These are phyloP conservation scores for Nymphalis polychloros DNA, from an alignment of 2,888 invertebrate species.

Conservation along the genomic window DNA sequence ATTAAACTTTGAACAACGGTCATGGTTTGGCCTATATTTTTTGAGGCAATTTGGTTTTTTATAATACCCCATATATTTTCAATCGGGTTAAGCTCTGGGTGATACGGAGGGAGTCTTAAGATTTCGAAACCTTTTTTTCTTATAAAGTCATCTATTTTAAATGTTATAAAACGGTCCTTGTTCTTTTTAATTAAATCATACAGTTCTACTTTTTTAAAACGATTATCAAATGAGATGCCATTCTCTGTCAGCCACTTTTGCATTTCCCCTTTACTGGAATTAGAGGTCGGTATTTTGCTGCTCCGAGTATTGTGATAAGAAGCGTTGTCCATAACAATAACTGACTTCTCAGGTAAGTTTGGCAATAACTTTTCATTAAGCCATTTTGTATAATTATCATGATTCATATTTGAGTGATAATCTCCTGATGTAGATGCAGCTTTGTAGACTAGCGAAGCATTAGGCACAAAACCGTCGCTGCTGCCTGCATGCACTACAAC, in stretches of 20 bases:
- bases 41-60: conserved; percentile 35
- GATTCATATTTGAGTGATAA: conserved; percentile 3
- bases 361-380: neutral
- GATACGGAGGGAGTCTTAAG: conserved; percentile 34
- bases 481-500: neutral
- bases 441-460: conserved; percentile 2
- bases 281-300: neutral
- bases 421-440: neutral
- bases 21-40: conserved; percentile 32
- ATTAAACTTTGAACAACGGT: conserved; percentile 5
- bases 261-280: neutral
- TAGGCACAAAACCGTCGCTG: conserved; percentile 2
- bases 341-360: conserved; percentile 1
- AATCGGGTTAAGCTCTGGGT: conserved; percentile 37
- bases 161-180: conserved; percentile 25
- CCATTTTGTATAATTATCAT: conserved; percentile 1
- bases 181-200: conserved; percentile 31
- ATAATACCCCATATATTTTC: conserved; percentile 39
- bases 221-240: conserved; percentile 4
- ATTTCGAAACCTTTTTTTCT: conserved; percentile 34
- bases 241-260: conserved; percentile 26
- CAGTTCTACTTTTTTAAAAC: neutral
- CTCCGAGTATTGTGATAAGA: neutral
- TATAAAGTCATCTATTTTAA: conserved; percentile 34
- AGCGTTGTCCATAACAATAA: conserved; percentile 5